Evolutionary conservation across 2,797 vertebrate species (phyloP), one percentile per base, ranked within the genome.

Genomic region (Arnoldichthys spilopterus): DNA sequence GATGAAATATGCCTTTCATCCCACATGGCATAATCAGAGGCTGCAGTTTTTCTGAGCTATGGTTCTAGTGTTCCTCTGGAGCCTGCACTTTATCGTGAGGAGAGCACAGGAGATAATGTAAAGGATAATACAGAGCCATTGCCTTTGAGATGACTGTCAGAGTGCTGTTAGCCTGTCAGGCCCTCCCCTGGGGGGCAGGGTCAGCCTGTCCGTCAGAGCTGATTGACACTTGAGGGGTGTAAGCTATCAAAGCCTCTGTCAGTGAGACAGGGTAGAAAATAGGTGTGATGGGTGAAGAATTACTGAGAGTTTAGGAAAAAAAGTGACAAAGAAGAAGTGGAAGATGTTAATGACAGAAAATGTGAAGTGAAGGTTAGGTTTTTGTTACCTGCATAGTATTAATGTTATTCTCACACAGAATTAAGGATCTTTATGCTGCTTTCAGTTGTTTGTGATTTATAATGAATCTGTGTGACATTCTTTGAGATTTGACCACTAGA

Each of bases 1-100:
- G 75, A 86, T 90, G 92, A 93, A 88, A 91, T 91, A 93, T 91
- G 91, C 83, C 87, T 91, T 92, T 91, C 87, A 88, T 93, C 90
- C 90, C 90, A 84, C 85, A 85, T 86, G 87, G 91, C 86, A 89
- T 90, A 92, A 93, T 93, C 91, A 92, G 90, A 90, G 88, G 86
- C 86, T 77, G 78, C 80, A 83, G 84, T 90, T 76, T 91, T 91
- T 92, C 89, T 88, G 87, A 91, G 80, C 77, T 87, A 88, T 78
- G 73, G 72, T 78, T 86, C 76, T 82, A 79, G 86, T 91, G 90
- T 89, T 90, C n/a, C 83, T 90, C 86, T 87, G 85, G 86, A 83
- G 85, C 86, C 85, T 80, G 87, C 87, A 88, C 90, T 90, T 86
- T 87, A 85, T 85, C 64, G 80, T 68, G 78, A 79, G 79, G 69